Evolutionary conservation across 92 coral and sea anemone genomes (phyloP).

Genomic region (Chrysogorgia sp.): DNA sequence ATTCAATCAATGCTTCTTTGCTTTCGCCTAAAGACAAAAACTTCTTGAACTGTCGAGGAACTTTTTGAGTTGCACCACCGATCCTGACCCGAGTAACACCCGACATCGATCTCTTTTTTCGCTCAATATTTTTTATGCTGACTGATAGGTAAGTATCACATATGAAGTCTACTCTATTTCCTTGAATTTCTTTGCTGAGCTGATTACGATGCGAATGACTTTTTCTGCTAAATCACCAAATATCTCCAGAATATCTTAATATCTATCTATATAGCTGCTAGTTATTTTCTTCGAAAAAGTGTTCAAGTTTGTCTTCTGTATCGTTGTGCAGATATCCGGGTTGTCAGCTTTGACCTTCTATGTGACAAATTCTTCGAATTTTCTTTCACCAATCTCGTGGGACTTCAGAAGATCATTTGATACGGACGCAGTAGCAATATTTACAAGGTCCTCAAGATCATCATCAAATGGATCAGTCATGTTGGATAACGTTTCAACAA

Average conservation of each 20-base stretch:
- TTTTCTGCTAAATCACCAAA: slow-evolving; percentile 17
- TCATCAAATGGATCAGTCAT: too few relatives aligned
- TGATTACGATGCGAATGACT: slow-evolving; percentile 1
- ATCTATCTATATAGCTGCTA: slow-evolving; percentile 15
- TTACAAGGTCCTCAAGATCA: too few relatives aligned
- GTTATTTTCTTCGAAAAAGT: slow-evolving; percentile 26
- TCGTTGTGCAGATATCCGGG: slow-evolving; percentile 18
- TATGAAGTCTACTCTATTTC: slow-evolving; percentile 26
- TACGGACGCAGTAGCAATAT: too few relatives aligned
- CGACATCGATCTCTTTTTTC: slow-evolving; percentile 22
- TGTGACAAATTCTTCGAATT: slow-evolving; percentile 9
- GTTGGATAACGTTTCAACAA: background rate
- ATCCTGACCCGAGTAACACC: too few relatives aligned
- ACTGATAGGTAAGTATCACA: slow-evolving; percentile 18
- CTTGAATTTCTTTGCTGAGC: too few relatives aligned
- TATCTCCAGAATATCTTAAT: slow-evolving; percentile 25
- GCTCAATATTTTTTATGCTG: slow-evolving; percentile 18
- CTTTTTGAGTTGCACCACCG: too few relatives aligned
- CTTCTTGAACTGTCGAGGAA: too few relatives aligned
- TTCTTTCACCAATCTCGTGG: slow-evolving; percentile 11
- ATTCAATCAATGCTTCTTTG: too few relatives aligned
- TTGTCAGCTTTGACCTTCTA: background rate
- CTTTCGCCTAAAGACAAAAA: too few relatives aligned
- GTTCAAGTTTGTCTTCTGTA: slow-evolving; percentile 18
- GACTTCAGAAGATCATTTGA: too few relatives aligned